Evolutionary conservation across 2,888 invertebrate genomes (phyloP).

Genomic region (Cylindroiulus punctatus): DNA sequence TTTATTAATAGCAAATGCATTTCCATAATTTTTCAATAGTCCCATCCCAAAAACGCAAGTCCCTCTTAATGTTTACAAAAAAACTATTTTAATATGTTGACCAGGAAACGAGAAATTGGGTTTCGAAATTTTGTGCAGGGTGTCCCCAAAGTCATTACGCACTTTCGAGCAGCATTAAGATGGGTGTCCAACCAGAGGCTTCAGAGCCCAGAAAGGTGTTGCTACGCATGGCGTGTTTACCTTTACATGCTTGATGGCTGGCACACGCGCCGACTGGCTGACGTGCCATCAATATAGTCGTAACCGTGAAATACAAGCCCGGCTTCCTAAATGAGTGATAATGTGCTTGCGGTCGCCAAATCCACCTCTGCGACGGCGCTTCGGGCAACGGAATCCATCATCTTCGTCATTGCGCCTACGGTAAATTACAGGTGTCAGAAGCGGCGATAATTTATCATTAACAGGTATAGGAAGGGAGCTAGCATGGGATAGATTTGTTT

Average conservation of each 20-base stretch:
- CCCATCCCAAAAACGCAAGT: too few species aligned
- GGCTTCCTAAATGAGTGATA: constrained; percentile 21
- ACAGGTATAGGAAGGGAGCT: background rate
- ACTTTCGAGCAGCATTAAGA: too few species aligned
- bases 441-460: constrained; percentile 37
- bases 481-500: background rate
- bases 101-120: too few species aligned
- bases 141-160: too few species aligned
- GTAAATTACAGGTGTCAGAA: constrained; percentile 40
- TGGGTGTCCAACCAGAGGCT: background rate
- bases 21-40: too few species aligned
- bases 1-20: too few species aligned
- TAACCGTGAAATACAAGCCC: background rate
- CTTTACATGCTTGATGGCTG: background rate
- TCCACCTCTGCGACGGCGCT: constrained; percentile 26
- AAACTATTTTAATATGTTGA: too few species aligned
- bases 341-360: background rate
- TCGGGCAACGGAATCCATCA: constrained; percentile 12
- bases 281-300: background rate
- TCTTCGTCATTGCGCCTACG: background rate
- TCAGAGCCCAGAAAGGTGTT: background rate
- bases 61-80: too few species aligned
- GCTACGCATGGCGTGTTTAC: background rate
- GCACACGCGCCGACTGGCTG: background rate
- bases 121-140: too few species aligned